Evolutionary conservation across 1,140 invertebrate species (phyloP), one percentile per base, ranked within the genome.

Genomic region (Tetramorium simillimum): DNA sequence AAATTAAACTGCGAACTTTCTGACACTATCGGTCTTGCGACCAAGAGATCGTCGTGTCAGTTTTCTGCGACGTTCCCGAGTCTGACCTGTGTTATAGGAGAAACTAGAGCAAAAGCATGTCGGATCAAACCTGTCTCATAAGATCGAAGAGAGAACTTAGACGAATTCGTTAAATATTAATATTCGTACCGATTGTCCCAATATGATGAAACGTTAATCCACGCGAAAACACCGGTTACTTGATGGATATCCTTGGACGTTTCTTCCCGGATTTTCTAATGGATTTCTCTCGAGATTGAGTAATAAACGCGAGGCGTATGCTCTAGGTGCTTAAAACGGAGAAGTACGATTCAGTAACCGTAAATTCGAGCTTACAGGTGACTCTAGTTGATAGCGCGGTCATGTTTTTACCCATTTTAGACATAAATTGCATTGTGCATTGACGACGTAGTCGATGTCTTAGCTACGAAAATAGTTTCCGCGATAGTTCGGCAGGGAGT

Each of bases 141-240:
- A 60, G 51, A 46, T 72, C 51, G 65, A 6, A 58, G 70, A 62
- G 63, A 80, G 69, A 88, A 76, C 56, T 86, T 89, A 88, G 75
- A 46, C 40, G 69, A 89, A 89, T 88, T 88, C 85, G 77, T 51
- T 78, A 88, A 69, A 88, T 72, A 49, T 88, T 88, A 78, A 53
- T 81, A 70, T 73, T 65, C 60, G 46, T 62, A 53, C 21, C 37
- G 62, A 69, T 86, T 67, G 37, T 49, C 24, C 24, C 18, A 16
- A 46, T n/a, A 67, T 40, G 24, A 67, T 40, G 53, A 62, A 43
- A 58, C 72, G 72, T 40, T 28, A 37, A 53, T 3, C 33, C 33
- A 60, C 10, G 18, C 14, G 6, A n/a, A 40, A 86, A 67, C 14
- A 21, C 14, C 18, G 33, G 65, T 40, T 81, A 67, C 51, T 24